Base-by-base conservation (phyloP, 1,140 invertebrate species). In the Drosophila nebulosa region DNA sequence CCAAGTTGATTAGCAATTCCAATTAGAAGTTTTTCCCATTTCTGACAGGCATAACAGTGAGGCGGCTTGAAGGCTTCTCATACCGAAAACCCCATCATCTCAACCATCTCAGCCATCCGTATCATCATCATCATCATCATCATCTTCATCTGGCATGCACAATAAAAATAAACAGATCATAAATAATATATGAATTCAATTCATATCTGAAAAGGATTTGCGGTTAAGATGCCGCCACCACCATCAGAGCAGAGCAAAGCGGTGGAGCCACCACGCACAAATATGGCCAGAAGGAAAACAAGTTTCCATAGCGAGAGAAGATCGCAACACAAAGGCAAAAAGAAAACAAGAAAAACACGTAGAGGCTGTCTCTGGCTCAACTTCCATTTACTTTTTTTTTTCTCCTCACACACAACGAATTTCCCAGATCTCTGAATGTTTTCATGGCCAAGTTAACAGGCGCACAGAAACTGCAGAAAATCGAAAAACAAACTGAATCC, bases 141-240 rank as follows among this genome's bases (percentile, higher is more conserved):
- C 46, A 78, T 83, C 50, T 74, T 81, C 78, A 81, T 68, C 74
- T 65, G 83, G 81, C 83, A 88, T 75, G 74, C 68, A 88, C 83
- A 86, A 86, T 88, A 86, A 86, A 88, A 83, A 84, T 88, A 86
- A 88, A 86, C 83, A 86, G 83, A 88, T 86, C 83, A 86, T 86
- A 86, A 86, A 86, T 86, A 86, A 86, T 79, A 86, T 89, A 86
- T 86, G 83, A 86, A 88, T 86, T 86, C 71, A 86, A 86, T 86
- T 86, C 83, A 86, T 86, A 88, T 86, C 83, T 81, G 39, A 74
- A 86, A 86, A 88, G 83, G 83, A 88, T 88, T 88, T 86, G 83
- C 78, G 83, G 83, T 86, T 83, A 81, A 86, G 78, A 86, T 79
- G 65, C 68, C 60, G 78, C 78, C 53, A 32, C 32, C 14, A 32